Evolutionary conservation across 2,113 vertebrate genomes (phyloP).

Genomic region (Chionodraco myersi): DNA sequence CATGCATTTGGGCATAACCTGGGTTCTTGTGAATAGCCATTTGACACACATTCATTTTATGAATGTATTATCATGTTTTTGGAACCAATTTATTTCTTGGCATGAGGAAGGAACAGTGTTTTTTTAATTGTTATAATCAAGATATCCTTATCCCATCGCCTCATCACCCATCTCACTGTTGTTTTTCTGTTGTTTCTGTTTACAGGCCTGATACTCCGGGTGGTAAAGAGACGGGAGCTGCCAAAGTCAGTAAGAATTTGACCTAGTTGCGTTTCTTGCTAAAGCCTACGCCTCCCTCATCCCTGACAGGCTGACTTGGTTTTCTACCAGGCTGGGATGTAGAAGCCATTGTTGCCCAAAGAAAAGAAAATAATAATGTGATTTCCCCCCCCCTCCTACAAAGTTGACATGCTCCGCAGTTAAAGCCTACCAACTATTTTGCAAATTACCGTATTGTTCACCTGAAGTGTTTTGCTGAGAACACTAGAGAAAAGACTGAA

Average conservation of each 20-base stretch:
- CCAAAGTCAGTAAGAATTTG: conserved; percentile 99
- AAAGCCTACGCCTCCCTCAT: conserved; percentile 90
- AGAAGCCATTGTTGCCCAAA: conserved; percentile 63
- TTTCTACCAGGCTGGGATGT: conserved; percentile 79
- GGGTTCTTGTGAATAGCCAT: no score
- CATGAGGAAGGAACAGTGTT: no score
- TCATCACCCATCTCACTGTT: not conserved
- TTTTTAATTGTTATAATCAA: not conserved
- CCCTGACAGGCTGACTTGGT: conserved; percentile 86
- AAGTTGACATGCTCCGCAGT: conserved; percentile 36
- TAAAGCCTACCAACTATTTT: conserved; percentile 18
- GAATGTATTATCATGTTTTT: not conserved
- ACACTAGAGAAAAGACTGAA: conserved; percentile 28
- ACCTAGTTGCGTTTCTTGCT: conserved; percentile 90
- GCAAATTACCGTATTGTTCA: conserved; percentile 13
- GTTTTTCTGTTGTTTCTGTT: not conserved
- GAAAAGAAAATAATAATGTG: conserved; percentile 50
- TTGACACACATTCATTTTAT: not conserved
- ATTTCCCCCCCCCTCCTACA: conserved; percentile 3
- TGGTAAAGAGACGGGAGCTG: conserved; percentile 99
- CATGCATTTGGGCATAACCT: no score
- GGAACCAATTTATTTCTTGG: no score
- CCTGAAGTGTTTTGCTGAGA: conserved; percentile 30
- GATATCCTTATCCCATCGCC: not conserved
- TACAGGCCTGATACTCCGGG: conserved; percentile 91